Percentiles rank a stretch among this genome's conserved stretches.
Conservation (phyloP, 2,888 invertebrate species). For the Hipparchia semele region DNA sequence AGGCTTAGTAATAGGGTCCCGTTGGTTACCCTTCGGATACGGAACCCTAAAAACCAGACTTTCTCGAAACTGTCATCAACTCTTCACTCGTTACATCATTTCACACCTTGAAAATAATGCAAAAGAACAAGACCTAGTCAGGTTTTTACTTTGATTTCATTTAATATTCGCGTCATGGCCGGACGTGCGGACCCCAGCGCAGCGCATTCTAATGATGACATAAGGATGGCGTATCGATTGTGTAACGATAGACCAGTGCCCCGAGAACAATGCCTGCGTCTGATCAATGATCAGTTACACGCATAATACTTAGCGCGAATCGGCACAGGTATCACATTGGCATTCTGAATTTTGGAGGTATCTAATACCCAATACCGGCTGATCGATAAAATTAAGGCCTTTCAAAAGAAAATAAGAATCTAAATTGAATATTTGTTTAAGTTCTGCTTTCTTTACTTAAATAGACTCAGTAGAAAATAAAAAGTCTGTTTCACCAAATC, state of each 20-base stretch:
- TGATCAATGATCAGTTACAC: slow-evolving; percentile 18
- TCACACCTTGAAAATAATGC: neutral
- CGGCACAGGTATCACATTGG: slow-evolving; percentile 12
- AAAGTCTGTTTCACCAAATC: no score
- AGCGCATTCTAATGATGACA: slow-evolving; percentile 31
- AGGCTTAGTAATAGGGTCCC: no score
- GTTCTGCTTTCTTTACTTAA: no score
- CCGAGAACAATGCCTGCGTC: slow-evolving; percentile 28
- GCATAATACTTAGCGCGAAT: slow-evolving; percentile 20
- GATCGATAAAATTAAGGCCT: no score
- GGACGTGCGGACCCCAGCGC: slow-evolving; percentile 23
- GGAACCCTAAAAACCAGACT: neutral
- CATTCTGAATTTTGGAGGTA: neutral
- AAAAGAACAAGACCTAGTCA: neutral
- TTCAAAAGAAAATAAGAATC: no score
- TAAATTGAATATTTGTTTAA: no score
- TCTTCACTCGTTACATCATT: neutral
- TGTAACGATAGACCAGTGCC: slow-evolving; percentile 23
- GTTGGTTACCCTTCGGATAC: no score
- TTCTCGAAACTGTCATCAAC: slow-evolving; percentile 3
- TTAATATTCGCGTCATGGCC: slow-evolving; percentile 34
- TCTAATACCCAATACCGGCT: neutral
- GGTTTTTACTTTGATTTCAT: slow-evolving; percentile 10
- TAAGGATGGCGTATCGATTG: slow-evolving; percentile 29
- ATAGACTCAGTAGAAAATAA: no score